These are phyloP conservation scores for Eremobia ochroleuca DNA, from an alignment of 2,888 invertebrate species.

Conservation along the genomic window DNA sequence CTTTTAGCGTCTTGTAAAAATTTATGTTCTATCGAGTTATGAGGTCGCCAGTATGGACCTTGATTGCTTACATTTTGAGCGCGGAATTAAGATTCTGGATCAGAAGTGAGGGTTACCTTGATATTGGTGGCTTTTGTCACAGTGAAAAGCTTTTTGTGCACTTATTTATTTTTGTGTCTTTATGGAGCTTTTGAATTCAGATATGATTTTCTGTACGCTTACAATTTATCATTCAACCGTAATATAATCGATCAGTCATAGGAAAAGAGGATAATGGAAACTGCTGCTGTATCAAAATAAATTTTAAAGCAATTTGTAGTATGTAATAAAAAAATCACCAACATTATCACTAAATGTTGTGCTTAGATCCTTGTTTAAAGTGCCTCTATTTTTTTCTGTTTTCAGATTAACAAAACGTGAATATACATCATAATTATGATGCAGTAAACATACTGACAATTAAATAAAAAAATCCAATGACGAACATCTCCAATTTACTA, in stretches of 20 bases:
- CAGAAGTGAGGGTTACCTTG: not conserved
- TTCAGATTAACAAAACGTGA: too few species aligned
- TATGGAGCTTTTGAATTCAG: not conserved
- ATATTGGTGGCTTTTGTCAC: not conserved
- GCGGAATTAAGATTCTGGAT: constrained; percentile 41
- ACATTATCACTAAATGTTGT: not conserved
- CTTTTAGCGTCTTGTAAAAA: constrained; percentile 74
- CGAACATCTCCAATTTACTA: not conserved
- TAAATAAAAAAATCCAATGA: not conserved
- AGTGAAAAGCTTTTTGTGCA: not conserved
- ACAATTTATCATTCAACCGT: not conserved
- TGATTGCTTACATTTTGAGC: constrained; percentile 71
- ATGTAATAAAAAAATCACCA: not conserved
- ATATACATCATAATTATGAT: not conserved
- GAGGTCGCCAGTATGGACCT: constrained; percentile 68
- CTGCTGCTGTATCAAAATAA: not conserved
- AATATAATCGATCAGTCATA: not conserved
- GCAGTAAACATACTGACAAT: not conserved
- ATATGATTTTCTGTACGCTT: not conserved
- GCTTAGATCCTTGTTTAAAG: not conserved
- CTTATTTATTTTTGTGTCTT: not conserved
- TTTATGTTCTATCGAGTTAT: constrained; percentile 74
- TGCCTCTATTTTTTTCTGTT: not conserved
- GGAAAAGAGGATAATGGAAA: too few species aligned
- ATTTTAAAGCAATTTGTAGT: not conserved